A percentile compares a stretch with the other conserved stretches of the same genome.
phyloP scores from a whole-genome alignment of 2,113 vertebrate genomes.

The Trogon surrucura region DNA sequence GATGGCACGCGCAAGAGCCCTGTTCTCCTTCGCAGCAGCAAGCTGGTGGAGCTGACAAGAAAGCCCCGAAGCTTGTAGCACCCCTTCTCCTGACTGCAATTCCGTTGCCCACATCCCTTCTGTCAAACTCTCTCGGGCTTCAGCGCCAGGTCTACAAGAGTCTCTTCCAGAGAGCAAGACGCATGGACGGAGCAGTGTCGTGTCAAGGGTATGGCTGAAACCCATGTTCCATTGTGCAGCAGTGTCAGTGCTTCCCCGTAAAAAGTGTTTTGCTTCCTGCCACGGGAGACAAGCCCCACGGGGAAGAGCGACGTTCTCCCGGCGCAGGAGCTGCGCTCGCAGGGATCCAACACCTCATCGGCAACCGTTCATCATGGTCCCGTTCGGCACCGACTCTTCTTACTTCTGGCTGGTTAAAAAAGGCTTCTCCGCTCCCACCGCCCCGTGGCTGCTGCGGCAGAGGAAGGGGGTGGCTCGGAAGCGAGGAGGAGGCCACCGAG shows the following conservation, averaged over 20 bases:
- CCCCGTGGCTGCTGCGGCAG: fast-evolving
- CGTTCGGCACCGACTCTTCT: fast-evolving
- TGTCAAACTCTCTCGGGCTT: background rate
- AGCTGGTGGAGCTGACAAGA: background rate
- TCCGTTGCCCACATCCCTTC: background rate
- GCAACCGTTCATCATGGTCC: background rate
- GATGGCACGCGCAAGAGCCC: background rate
- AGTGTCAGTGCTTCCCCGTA: background rate
- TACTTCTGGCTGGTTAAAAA: background rate
- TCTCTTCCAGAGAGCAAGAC: background rate
- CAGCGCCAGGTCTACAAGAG: background rate
- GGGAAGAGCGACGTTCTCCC: background rate
- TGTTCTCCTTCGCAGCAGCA: background rate
- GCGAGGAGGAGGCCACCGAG: fast-evolving
- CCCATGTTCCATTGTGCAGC: background rate
- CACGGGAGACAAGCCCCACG: background rate
- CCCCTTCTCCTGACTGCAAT: background rate
- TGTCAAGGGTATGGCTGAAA: background rate
- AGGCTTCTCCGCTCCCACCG: background rate
- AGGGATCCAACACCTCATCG: background rate
- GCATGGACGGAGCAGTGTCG: background rate
- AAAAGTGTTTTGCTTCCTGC: background rate
- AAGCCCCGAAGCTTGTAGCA: background rate
- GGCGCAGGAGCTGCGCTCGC: background rate
- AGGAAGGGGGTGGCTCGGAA: background rate